Evolutionary conservation across 2,797 vertebrate species (phyloP), one percentile per base, ranked within the genome.

Genomic region (Acestrorhynchus altus): DNA sequence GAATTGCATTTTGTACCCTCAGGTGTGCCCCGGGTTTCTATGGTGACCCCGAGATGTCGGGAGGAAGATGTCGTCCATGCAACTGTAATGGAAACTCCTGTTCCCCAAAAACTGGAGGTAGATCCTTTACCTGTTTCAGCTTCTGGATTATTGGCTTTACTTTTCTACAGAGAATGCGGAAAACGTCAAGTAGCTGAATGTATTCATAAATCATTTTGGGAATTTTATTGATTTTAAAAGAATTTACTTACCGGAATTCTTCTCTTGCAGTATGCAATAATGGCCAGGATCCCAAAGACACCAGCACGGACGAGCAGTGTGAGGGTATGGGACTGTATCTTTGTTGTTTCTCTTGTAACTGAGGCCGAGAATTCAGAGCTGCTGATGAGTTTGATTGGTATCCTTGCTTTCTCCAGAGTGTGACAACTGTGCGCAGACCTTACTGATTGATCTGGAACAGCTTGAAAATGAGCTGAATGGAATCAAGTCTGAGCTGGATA

Each of bases 21-120:
- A 99, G 98, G 24, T 99, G 98, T 92, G 95, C 95, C 79, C 89
- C 94, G 0, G 97, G 97, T 81, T 99, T 95, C 89, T 98, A 95
- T 80, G 98, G 98, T 10, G 92, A 96, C 80, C 98, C 98, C 4
- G 79, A 93, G 85, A 87, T 85, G 26, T 71, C 86, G 16, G 94
- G 94, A 78, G 93, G 95, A 78, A 93, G 90, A 73, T 99, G 98
- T 87, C 92, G 84, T 64, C 95, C 90, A 20, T 99, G 98, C 87
- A 92, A 89, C 20, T 99, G 98, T 78, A 89, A 94, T n/a, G 95
- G 95, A 35, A 95, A 95, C 4, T 83, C 67, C 85, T 99, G 97
- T 88, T 95, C 98, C 83, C 85, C 88, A 60, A 87, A 87, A 82
- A 98, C 95, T 44, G 97, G 98, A 93, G 96, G 98, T 98, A 84